Conservation (phyloP, 2,888 invertebrate genomes). For the Nysson spinosus region DNA sequence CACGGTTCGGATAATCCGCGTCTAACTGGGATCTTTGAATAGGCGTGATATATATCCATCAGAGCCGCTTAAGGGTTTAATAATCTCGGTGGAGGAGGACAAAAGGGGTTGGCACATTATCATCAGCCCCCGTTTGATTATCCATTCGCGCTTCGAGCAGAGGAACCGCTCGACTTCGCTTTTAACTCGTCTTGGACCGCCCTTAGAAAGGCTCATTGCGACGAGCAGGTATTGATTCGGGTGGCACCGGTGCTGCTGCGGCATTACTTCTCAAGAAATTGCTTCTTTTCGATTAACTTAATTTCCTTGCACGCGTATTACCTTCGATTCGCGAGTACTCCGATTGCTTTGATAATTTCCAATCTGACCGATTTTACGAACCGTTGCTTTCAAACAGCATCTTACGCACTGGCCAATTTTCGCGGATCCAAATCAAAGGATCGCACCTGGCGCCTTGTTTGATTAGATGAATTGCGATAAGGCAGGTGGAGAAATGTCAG, state of each 20-base stretch:
- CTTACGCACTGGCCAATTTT: too few species aligned
- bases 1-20: too few species aligned
- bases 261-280: slow-evolving; percentile 49
- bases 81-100: slow-evolving; percentile 37
- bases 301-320: slow-evolving; percentile 42
- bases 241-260: slow-evolving; percentile 18
- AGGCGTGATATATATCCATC: slow-evolving; percentile 19
- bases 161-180: slow-evolving; percentile 26
- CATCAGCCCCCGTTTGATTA: slow-evolving; percentile 36
- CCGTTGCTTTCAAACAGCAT: too few species aligned
- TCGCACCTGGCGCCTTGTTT: too few species aligned
- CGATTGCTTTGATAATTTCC: slow-evolving; percentile 27
- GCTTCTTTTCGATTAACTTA: slow-evolving; percentile 55
- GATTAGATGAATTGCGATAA: too few species aligned
- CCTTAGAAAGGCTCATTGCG: slow-evolving; percentile 22
- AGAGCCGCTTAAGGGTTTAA: slow-evolving; percentile 36
- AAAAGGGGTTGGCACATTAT: slow-evolving; percentile 36
- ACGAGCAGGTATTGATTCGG: slow-evolving; percentile 44
- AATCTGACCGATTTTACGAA: too few species aligned
- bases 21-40: too few species aligned
- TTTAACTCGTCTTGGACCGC: slow-evolving; percentile 22
- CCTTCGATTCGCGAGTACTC: slow-evolving; percentile 5
- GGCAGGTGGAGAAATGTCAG: too few species aligned
- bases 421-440: too few species aligned
- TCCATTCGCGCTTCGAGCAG: slow-evolving; percentile 35